Evolutionary conservation across 1,140 invertebrate genomes (phyloP).

Genomic region (Sinonovacula constricta): DNA sequence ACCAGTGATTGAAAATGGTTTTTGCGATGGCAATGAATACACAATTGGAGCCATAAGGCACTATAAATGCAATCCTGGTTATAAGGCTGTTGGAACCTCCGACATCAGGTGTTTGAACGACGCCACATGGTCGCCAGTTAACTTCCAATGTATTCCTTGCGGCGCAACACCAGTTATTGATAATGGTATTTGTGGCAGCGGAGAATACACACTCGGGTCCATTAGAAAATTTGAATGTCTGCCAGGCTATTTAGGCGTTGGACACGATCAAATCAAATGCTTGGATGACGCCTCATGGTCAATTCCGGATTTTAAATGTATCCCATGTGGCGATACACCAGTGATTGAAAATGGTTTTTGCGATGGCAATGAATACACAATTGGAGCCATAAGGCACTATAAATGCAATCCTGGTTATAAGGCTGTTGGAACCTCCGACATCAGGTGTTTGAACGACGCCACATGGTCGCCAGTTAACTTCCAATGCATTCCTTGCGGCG

Average conservation of each 20-base stretch:
- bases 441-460: slow-evolving; percentile 23
- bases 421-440: slow-evolving; percentile 5
- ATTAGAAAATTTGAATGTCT: slow-evolving; percentile 9
- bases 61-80: slow-evolving; percentile 16
- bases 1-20: slow-evolving; percentile 11
- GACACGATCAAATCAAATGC: slow-evolving; percentile 20
- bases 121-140: slow-evolving; percentile 6
- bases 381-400: slow-evolving; percentile 11
- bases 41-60: slow-evolving; percentile 8
- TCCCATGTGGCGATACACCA: slow-evolving; percentile 26
- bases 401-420: slow-evolving; percentile 13
- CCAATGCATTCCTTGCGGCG: slow-evolving; percentile 25
- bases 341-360: slow-evolving; percentile 14
- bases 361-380: slow-evolving; percentile 5
- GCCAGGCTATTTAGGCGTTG: slow-evolving; percentile 8
- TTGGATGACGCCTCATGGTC: slow-evolving; percentile 15
- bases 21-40: slow-evolving; percentile 1
- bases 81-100: slow-evolving; percentile 7
- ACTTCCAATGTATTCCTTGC: slow-evolving; percentile 28
- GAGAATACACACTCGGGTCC: slow-evolving; percentile 14
- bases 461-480: slow-evolving; percentile 17
- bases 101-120: slow-evolving; percentile 24
- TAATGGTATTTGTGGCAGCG: slow-evolving; percentile 21
- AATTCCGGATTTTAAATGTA: slow-evolving; percentile 15
- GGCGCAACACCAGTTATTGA: slow-evolving; percentile 1